Evolutionary conservation across 1,140 invertebrate genomes (phyloP).

Genomic region (Drosophila ananassae): DNA sequence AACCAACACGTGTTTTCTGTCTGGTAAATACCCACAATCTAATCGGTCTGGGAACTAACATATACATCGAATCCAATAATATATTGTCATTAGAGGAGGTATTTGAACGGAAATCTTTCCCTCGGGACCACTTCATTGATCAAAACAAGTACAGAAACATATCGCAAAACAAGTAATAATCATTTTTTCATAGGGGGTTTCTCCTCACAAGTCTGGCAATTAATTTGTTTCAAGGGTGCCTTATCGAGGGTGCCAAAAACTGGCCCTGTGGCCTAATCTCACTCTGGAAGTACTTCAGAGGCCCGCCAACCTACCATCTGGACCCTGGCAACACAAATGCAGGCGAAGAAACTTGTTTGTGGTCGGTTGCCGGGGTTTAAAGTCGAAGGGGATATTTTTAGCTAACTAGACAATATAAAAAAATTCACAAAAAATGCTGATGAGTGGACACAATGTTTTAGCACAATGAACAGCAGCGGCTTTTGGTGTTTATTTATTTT

Average conservation of each 20-base stretch:
- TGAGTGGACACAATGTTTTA: constrained; percentile 22
- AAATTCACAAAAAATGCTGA: constrained; percentile 40
- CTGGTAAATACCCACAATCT: constrained; percentile 21
- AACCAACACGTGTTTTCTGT: constrained; percentile 36
- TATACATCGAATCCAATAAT: constrained; percentile 2
- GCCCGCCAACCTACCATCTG: constrained; percentile 4
- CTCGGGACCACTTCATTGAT: constrained; percentile 14
- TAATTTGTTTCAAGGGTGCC: constrained; percentile 7
- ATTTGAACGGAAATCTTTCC: constrained; percentile 8
- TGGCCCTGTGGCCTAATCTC: constrained; percentile 18
- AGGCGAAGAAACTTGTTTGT: constrained; percentile 23
- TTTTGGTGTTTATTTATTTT: constrained; percentile 7
- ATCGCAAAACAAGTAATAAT: neutral
- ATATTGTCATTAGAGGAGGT: constrained; percentile 5
- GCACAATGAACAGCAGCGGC: constrained; percentile 6
- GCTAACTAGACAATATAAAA: constrained; percentile 38
- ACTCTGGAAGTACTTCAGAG: constrained; percentile 11
- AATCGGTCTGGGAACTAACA: constrained; percentile 4
- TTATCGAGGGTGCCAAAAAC: constrained; percentile 10
- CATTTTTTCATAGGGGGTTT: neutral
- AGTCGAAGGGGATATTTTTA: constrained; percentile 50
- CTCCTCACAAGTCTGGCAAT: neutral
- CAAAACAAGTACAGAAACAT: constrained; percentile 3
- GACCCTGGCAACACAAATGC: constrained; percentile 42
- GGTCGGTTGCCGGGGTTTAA: constrained; percentile 21